Evolutionary conservation across 2,888 invertebrate species (phyloP).

Genomic region (Protophormia terraenovae): DNA sequence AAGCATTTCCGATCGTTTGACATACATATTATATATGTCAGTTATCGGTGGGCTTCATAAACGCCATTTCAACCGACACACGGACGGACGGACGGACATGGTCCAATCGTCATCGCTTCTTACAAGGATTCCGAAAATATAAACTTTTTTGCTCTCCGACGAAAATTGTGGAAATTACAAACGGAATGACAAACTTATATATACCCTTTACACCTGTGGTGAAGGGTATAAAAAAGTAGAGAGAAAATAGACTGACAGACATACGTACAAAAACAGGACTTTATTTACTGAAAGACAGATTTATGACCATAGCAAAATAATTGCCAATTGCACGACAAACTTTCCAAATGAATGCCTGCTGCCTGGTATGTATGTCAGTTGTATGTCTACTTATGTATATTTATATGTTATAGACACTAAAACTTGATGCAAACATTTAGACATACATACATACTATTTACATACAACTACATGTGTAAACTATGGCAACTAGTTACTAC

Average conservation of each 20-base stretch:
- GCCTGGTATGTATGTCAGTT: background rate
- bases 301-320: conserved; percentile 69
- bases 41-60: too few relatives aligned
- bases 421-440: conserved; percentile 42
- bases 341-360: conserved; percentile 63
- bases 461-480: conserved; percentile 1
- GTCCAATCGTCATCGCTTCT: too few relatives aligned
- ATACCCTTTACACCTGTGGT: too few relatives aligned
- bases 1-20: too few relatives aligned
- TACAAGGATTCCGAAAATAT: too few relatives aligned
- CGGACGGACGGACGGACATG: too few relatives aligned
- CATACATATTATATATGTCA: too few relatives aligned
- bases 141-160: too few relatives aligned
- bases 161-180: too few relatives aligned
- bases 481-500: conserved; percentile 20
- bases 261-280: conserved; percentile 48
- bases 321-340: conserved; percentile 68
- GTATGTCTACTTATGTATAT: background rate
- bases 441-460: background rate
- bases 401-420: conserved; percentile 37
- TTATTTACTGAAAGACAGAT: conserved; percentile 65
- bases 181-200: too few relatives aligned
- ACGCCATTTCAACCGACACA: too few relatives aligned
- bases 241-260: background rate
- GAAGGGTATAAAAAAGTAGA: too few relatives aligned